Evolutionary conservation across 2,888 invertebrate genomes (phyloP).

Genomic region (Drosophila siamana): DNA sequence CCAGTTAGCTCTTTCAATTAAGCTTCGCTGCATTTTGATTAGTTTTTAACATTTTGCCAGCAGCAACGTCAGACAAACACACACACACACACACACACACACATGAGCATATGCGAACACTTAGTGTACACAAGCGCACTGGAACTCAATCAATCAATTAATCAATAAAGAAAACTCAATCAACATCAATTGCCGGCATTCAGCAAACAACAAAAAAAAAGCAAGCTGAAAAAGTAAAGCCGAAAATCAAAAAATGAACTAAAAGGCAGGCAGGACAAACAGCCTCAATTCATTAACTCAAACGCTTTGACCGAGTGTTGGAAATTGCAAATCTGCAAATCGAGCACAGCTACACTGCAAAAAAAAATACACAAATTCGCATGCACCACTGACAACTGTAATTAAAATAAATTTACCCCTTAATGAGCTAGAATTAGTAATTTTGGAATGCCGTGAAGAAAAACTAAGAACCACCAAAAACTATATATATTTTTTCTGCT

Average conservation of each 20-base stretch:
- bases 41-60: conserved; percentile 69
- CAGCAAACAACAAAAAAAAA: conserved; percentile 46
- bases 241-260: conserved; percentile 21
- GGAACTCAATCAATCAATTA: conserved; percentile 76
- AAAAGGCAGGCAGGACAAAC: conserved; percentile 38
- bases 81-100: conserved; percentile 4
- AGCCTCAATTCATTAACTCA: conserved; percentile 73
- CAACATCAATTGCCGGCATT: conserved; percentile 69
- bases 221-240: conserved; percentile 16
- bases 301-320: conserved; percentile 53
- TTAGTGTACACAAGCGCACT: conserved; percentile 43
- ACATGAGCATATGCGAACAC: neutral
- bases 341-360: conserved; percentile 17
- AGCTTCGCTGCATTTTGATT: conserved; percentile 70
- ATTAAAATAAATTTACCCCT: neutral
- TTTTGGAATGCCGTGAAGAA: neutral
- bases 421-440: neutral
- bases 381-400: neutral
- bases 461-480: neutral
- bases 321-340: conserved; percentile 65
- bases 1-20: conserved; percentile 70
- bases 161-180: conserved; percentile 73
- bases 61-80: conserved; percentile 16
- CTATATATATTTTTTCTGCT: neutral
- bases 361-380: neutral